Evolutionary conservation across 2,113 vertebrate species (phyloP).

Genomic region (Morphnarchus princeps): DNA sequence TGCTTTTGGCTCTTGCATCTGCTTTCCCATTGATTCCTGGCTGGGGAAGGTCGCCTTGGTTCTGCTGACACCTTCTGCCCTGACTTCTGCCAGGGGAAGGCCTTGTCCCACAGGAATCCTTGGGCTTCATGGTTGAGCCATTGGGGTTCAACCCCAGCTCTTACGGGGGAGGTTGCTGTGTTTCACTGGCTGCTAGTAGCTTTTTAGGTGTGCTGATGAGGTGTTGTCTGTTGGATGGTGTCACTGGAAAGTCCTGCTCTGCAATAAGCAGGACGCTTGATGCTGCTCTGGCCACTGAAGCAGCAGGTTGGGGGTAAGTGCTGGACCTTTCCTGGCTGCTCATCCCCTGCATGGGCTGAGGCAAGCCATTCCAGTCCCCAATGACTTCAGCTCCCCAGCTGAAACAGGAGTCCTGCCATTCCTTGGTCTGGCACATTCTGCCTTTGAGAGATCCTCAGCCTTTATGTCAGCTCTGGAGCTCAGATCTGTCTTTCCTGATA

Average conservation of each 20-base stretch:
- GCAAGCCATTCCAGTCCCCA: background rate
- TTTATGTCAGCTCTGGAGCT: background rate
- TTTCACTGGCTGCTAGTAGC: background rate
- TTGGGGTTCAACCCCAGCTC: background rate
- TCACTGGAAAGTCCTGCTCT: background rate
- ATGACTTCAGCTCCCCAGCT: background rate
- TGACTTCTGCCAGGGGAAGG: background rate
- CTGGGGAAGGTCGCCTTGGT: background rate
- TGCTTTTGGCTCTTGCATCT: background rate
- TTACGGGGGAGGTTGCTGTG: background rate
- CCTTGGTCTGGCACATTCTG: background rate
- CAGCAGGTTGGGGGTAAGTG: background rate
- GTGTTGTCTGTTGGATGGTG: background rate
- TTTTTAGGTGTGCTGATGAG: background rate
- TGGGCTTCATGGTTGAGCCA: accelerated
- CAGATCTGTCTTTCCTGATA: background rate
- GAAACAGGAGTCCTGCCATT: background rate
- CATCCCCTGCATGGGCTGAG: background rate
- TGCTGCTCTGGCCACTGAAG: background rate
- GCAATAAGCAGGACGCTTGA: background rate
- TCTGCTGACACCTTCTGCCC: background rate
- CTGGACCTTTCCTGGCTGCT: background rate
- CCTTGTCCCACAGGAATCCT: background rate
- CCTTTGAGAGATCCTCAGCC: background rate
- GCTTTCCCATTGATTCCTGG: background rate